Evolutionary conservation across 2,888 invertebrate genomes (phyloP), one percentile per base, ranked within the genome.

Genomic region (Zaprionus lineosus): DNA sequence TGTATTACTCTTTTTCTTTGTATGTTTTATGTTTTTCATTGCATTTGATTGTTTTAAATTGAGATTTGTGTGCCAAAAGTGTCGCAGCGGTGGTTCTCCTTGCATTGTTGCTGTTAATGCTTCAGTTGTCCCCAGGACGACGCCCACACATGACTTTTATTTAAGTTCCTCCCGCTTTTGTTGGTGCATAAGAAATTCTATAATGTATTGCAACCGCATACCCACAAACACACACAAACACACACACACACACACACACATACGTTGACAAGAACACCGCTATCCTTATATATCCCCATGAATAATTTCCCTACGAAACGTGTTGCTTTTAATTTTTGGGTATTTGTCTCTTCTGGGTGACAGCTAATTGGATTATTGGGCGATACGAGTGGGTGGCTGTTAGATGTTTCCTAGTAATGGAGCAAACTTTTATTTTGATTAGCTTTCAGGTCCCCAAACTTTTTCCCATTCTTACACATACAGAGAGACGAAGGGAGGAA

Each of bases 11-110:
- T 41, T 56, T 47, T 2, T 36, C 33, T 57, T 65, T 59, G 50
- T 66, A 53, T 40, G 50, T 40, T 69, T 74, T 66, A 55, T 61
- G 55, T 63, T 56, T 72, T 78, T 59, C 69, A 74, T 72, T 74
- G 71, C 72, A 74, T 82, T 78, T 78, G 72, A 81, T 78, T 82
- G 78, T 78, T 78, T 77, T 81, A 78, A 78, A 78, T 78, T 77
- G 62, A 78, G 75, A 82, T 78, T 82, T 78, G 82, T 78, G 62
- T 75, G 72, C 72, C 69, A 77, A 72, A 76, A 69, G 73, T 64
- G 59, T 44, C 57, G 67, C 56, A 56, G 47, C 40, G 44, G 36
- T 56, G 66, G 37, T 44, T 40, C 40, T 52, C 28, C 34, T 29
- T 12, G 41, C 53, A 43, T 16, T 50, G 34, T 44, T 41, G 31